Percentiles rank a stretch among this genome's conserved stretches.
phyloP scores from a whole-genome alignment of 2,113 vertebrate genomes.

The Rhinopithecus roxellana region DNA sequence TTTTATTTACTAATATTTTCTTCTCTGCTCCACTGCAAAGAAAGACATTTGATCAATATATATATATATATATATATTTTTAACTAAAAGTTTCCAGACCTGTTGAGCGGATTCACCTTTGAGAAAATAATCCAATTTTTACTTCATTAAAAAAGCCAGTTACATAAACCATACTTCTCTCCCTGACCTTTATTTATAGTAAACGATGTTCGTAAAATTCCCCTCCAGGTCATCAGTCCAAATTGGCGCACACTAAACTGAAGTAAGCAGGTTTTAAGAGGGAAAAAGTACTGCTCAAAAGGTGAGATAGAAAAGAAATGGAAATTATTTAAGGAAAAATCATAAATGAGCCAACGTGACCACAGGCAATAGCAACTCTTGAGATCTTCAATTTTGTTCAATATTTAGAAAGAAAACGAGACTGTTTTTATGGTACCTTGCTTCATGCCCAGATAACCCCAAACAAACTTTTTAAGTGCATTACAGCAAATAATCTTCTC shows the following conservation, averaged over 20 bases:
- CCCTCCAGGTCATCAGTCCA: slow-evolving; percentile 52
- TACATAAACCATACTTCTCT: not conserved
- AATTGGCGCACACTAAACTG: not conserved
- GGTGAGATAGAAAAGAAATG: not conserved
- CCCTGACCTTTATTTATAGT: not conserved
- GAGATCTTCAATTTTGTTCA: not conserved
- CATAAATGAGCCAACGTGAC: not conserved
- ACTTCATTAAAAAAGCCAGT: not conserved
- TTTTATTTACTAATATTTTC: not conserved
- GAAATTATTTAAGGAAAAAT: not conserved
- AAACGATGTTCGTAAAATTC: slow-evolving; percentile 60
- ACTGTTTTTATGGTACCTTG: not conserved
- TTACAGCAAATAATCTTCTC: not conserved
- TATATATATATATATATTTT: not conserved
- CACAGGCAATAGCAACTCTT: not conserved
- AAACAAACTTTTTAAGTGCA: not conserved
- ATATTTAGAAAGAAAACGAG: not conserved
- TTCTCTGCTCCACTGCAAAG: not conserved
- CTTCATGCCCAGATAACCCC: not conserved
- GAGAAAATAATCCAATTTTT: not conserved
- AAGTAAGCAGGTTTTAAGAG: not conserved
- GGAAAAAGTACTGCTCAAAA: not conserved
- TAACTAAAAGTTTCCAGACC: not conserved
- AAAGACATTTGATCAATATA: not conserved
- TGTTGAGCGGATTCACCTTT: not conserved